Base-by-base conservation (phyloP, 2,797 vertebrate species). In the Synaphobranchus kaupii region DNA sequence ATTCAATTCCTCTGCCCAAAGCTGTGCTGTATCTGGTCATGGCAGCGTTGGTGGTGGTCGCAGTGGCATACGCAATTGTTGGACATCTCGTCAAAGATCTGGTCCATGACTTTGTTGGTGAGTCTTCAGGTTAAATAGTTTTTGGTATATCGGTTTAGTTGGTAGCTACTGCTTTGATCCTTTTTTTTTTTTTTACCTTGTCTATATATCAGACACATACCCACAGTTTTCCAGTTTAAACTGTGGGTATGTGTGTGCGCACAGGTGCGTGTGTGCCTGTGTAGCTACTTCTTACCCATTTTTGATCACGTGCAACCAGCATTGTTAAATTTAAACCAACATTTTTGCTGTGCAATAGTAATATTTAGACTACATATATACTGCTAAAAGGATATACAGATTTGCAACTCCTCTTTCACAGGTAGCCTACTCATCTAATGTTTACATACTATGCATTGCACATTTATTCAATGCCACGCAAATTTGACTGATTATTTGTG, bases 71-170 rank as follows among this genome's bases (percentile, higher is more conserved):
- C 0, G 97, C 96, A 78, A 97, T 98, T 58, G 97, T 98, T 0
- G 97, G 97, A 8, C 97, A 98, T 90, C 95, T 98, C 91, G 96
- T 98, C 89, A 98, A 97, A 94, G 97, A 98, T 91, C 96, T 98
- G 87, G 91, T 97, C 48, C 96, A 97, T 1, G 97, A 98, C 89
- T 96, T 97, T 86, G 94, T 98, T 86, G 97, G 97, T 98, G 95
- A 93, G 96, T 95, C 0, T 84, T 76, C 20, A 71, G 50, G 58
- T 83, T 44, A 17, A 44, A 44, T 66, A 47, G 34, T 22, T 25
- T 34, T 47, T 28, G 10, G 25, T 47, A 22, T 31, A 17, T 71
- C 28, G 28, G 28, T 34, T 28, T 71, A 83, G 25, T 54, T 25
- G 25, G 47, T 15, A 39, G 39, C 39, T 39, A 25, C 8, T 50